Percentiles rank a stretch among this genome's conserved stretches.
Conservation (phyloP, 1,140 invertebrate species). For the Asobara japonica region DNA sequence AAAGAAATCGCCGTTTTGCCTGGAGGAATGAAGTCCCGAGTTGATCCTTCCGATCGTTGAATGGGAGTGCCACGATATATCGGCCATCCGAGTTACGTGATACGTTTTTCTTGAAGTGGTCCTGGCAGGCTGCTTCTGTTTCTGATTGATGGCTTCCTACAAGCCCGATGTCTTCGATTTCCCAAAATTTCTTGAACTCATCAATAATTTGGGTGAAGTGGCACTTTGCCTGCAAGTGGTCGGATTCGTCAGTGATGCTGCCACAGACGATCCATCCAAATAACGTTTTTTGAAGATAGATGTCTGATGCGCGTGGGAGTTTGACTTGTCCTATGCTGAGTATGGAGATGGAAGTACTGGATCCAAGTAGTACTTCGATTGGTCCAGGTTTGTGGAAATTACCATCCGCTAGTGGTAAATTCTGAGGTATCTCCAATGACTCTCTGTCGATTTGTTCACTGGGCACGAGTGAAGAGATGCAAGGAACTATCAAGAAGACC, state of each 20-base stretch:
- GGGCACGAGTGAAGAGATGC: slow-evolving; percentile 31
- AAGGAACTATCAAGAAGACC: slow-evolving; percentile 32
- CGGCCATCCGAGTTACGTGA: slow-evolving; percentile 37
- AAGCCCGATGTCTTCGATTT: slow-evolving; percentile 30
- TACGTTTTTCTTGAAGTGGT: slow-evolving; percentile 38
- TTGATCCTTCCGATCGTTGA: slow-evolving; percentile 32
- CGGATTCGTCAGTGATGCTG: neutral
- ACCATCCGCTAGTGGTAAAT: slow-evolving; percentile 37
- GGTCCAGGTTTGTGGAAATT: slow-evolving; percentile 35
- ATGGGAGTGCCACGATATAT: slow-evolving; percentile 42
- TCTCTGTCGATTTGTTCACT: slow-evolving; percentile 30
- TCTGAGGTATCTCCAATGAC: slow-evolving; percentile 32
- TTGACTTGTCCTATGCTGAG: slow-evolving; percentile 36
- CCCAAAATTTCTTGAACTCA: slow-evolving; percentile 31
- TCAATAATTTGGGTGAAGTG: neutral
- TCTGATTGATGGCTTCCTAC: neutral
- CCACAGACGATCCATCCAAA: slow-evolving; percentile 37
- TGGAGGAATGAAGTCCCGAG: slow-evolving; percentile 20
- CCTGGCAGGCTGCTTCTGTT: slow-evolving; percentile 41
- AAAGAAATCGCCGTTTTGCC: neutral
- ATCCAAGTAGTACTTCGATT: slow-evolving; percentile 37
- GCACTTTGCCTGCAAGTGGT: neutral
- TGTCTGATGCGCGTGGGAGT: slow-evolving; percentile 2
- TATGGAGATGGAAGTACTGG: slow-evolving; percentile 36
- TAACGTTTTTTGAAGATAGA: slow-evolving; percentile 39